Evolutionary conservation across 1,140 invertebrate genomes (phyloP).

Genomic region (Drosophila parabipectinata): DNA sequence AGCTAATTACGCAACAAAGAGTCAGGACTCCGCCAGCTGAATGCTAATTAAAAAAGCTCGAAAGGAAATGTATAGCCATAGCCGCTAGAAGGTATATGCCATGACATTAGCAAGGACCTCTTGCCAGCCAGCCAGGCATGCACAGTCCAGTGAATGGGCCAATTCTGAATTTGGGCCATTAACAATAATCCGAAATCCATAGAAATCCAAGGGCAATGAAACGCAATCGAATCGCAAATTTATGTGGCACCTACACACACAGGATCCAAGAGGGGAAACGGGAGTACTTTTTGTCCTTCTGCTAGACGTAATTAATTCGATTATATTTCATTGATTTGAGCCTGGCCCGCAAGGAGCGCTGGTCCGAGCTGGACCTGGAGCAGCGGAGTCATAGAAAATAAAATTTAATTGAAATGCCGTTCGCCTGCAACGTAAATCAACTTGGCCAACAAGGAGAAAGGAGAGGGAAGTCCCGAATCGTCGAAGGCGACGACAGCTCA

Average conservation of each 20-base stretch:
- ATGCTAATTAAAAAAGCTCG: constrained; percentile 54
- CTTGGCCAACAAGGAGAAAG: constrained; percentile 38
- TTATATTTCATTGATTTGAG: constrained; percentile 83
- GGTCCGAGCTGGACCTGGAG: constrained; percentile 13
- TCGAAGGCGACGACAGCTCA: constrained; percentile 67
- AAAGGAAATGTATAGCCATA: background rate
- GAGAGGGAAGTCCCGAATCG: background rate
- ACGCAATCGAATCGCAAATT: constrained; percentile 77
- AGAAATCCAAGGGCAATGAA: constrained; percentile 73
- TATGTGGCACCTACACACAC: constrained; percentile 63
- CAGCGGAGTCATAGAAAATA: constrained; percentile 67
- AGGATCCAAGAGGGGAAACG: constrained; percentile 15
- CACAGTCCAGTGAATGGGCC: constrained; percentile 50
- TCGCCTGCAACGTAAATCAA: constrained; percentile 76
- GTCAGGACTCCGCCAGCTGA: constrained; percentile 69
- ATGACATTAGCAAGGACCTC: constrained; percentile 35
- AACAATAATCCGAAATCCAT: constrained; percentile 73
- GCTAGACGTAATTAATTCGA: constrained; percentile 81
- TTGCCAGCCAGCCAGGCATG: constrained; percentile 22
- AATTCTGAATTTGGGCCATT: constrained; percentile 67
- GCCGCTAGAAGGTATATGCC: constrained; percentile 18
- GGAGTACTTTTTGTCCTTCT: constrained; percentile 26
- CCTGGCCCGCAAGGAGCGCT: constrained; percentile 24
- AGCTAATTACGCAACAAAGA: constrained; percentile 83
- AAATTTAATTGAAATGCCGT: constrained; percentile 83